Percentiles rank a stretch among this genome's conserved stretches.
phyloP scores from a whole-genome alignment of 2,797 vertebrate genomes.

The Agapornis canus region DNA sequence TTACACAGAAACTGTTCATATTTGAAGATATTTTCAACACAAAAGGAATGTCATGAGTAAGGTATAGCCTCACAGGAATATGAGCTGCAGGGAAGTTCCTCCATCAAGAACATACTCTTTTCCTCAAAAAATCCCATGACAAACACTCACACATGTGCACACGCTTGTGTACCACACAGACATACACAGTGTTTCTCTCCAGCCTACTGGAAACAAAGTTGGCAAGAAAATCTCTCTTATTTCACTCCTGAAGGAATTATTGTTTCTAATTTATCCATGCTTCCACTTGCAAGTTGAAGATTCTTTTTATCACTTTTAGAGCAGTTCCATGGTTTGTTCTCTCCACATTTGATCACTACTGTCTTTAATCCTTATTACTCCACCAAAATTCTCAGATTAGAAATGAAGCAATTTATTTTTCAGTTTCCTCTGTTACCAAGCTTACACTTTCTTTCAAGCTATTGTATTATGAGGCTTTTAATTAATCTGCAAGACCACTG shows the following conservation, averaged over 20 bases:
- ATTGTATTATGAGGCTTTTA: not conserved
- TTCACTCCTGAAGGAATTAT: not conserved
- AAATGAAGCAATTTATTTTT: not conserved
- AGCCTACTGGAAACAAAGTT: not conserved
- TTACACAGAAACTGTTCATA: not conserved
- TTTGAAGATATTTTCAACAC: not conserved
- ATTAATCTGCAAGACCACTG: not conserved
- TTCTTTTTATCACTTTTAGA: not conserved
- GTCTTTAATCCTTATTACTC: not conserved
- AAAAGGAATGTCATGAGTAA: not conserved
- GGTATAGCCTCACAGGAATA: not conserved
- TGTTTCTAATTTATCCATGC: not conserved
- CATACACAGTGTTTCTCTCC: not conserved
- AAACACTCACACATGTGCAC: fast-evolving
- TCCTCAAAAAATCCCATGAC: not conserved
- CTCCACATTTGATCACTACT: not conserved
- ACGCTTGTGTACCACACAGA: fast-evolving
- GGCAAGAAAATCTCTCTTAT: not conserved
- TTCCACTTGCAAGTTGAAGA: not conserved
- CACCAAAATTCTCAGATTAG: not conserved
- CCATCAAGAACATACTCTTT: not conserved
- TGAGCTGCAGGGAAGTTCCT: not conserved
- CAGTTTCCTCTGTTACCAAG: not conserved
- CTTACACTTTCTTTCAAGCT: not conserved
- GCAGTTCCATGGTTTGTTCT: not conserved